phyloP scores from a whole-genome alignment of 2,888 invertebrate genomes.

The Lottia scabra region DNA sequence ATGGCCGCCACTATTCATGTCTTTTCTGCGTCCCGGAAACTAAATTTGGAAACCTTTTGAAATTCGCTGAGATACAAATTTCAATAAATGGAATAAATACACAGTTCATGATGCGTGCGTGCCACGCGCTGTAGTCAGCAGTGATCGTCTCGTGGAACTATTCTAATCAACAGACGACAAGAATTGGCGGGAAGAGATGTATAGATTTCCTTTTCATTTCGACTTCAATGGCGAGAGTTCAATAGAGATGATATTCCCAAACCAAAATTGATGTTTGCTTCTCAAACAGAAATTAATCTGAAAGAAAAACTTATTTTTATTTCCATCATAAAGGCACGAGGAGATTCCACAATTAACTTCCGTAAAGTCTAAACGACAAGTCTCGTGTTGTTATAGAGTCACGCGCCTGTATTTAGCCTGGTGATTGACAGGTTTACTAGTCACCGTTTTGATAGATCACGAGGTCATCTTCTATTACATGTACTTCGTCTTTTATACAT shows the following conservation, averaged over 20 bases:
- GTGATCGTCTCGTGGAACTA: neutral
- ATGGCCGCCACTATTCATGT: neutral
- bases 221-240: neutral
- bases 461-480: neutral
- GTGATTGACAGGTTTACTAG: neutral
- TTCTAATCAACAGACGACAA: too few species aligned
- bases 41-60: neutral
- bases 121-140: neutral
- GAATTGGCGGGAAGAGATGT: neutral
- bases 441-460: neutral
- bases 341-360: neutral
- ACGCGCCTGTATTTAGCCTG: conserved; percentile 4
- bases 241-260: neutral
- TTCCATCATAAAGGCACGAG: conserved; percentile 3
- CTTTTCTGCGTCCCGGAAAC: neutral
- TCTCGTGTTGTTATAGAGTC: conserved; percentile 3
- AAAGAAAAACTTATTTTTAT: conserved; percentile 5
- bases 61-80: neutral
- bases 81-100: conserved; percentile 2
- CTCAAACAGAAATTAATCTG: conserved; percentile 5
- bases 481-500: too few species aligned
- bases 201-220: conserved; percentile 1
- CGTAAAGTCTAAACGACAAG: neutral
- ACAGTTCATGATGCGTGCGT: conserved; percentile 4
- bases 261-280: conserved; percentile 6